Conservation (phyloP, 2,113 vertebrate genomes). For the Oriolus oriolus region DNA sequence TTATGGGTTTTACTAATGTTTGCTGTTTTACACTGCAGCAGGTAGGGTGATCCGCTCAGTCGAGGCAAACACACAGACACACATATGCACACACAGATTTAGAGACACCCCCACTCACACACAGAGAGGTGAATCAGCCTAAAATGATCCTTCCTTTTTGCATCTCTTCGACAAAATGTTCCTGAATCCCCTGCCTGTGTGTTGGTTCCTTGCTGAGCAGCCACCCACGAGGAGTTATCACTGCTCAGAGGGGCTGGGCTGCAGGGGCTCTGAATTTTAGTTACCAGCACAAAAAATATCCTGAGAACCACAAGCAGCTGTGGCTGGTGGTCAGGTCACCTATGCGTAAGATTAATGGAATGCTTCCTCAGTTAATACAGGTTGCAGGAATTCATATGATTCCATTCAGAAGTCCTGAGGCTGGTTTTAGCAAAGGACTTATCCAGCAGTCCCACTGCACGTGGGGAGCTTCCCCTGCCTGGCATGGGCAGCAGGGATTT, state of each 20-base stretch:
- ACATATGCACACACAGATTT: not conserved
- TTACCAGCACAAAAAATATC: not conserved
- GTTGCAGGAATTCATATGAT: not conserved
- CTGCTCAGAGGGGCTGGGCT: not conserved
- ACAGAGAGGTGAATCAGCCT: not conserved
- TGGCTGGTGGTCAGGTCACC: not conserved
- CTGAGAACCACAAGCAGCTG: not conserved
- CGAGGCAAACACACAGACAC: constrained; percentile 28
- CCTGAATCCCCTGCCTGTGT: not conserved
- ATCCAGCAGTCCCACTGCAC: not conserved
- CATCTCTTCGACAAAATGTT: not conserved
- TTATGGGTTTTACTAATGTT: constrained; percentile 78
- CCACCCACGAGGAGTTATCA: not conserved
- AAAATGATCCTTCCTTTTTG: not conserved
- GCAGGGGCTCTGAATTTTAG: not conserved
- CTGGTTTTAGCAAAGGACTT: not conserved
- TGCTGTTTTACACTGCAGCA: constrained; percentile 70
- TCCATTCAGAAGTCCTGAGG: not conserved
- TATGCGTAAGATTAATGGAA: not conserved
- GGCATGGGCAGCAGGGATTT: not conserved
- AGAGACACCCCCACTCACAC: not conserved
- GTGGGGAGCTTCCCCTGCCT: not conserved
- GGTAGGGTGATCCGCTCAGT: constrained; percentile 67
- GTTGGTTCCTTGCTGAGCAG: not conserved
- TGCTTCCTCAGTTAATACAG: not conserved